These are phyloP conservation scores for Cecidostiba fungosa DNA, from an alignment of 2,888 invertebrate genomes.

Conservation along the genomic window DNA sequence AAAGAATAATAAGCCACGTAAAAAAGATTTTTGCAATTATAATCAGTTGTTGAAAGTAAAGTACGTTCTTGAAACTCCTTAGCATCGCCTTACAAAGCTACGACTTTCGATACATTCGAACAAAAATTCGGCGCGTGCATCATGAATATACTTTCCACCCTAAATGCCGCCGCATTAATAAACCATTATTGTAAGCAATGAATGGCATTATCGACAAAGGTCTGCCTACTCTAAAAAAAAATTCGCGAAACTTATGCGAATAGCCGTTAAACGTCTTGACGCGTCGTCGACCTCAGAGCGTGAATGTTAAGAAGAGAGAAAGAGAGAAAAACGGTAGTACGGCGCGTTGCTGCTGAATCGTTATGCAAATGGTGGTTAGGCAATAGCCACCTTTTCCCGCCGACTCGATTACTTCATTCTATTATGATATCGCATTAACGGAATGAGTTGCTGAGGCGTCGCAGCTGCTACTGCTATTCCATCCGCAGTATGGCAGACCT, in stretches of 20 bases:
- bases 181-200: slow-evolving; percentile 29
- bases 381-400: slow-evolving; percentile 62
- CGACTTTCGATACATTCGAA: too few species aligned
- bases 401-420: slow-evolving; percentile 63
- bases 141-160: too few species aligned
- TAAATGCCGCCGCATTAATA: neutral
- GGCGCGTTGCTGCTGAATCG: slow-evolving; percentile 56
- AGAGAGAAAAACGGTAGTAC: slow-evolving; percentile 51
- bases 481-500: neutral
- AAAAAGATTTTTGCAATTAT: neutral
- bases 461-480: neutral
- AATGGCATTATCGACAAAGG: neutral
- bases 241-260: slow-evolving; percentile 13
- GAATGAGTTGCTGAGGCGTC: neutral
- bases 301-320: slow-evolving; percentile 17
- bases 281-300: neutral
- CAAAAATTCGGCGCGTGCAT: too few species aligned
- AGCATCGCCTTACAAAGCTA: too few species aligned
- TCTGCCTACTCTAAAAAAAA: neutral
- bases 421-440: slow-evolving; percentile 59
- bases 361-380: slow-evolving; percentile 71
- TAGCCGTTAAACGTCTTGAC: neutral
- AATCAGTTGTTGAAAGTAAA: neutral
- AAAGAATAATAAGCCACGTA: too few species aligned
- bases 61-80: neutral